Evolutionary conservation across 2,113 vertebrate genomes (phyloP).

Genomic region (Brachypteracias leptosomus): DNA sequence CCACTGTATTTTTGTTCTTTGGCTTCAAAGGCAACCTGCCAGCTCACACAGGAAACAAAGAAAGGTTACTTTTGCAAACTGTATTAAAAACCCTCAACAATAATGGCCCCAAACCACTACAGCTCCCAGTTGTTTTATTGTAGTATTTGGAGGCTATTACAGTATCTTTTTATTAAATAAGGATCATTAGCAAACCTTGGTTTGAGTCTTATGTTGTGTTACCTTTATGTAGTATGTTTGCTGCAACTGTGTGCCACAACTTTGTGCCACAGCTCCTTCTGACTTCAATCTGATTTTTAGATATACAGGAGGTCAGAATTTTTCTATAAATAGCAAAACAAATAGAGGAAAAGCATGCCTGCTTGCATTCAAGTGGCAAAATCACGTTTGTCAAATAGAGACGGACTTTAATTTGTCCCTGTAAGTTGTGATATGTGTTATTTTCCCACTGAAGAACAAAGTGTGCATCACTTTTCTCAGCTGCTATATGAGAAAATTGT

Average conservation of each 20-base stretch:
- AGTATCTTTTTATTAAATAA: neutral
- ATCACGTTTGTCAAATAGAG: slow-evolving; percentile 4
- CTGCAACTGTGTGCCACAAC: neutral
- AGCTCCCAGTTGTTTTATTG: neutral
- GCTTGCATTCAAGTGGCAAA: slow-evolving; percentile 2
- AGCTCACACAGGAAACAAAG: slow-evolving; percentile 2
- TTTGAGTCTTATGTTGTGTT: neutral
- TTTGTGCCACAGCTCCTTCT: neutral
- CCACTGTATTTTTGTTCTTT: neutral
- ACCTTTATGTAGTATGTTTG: neutral
- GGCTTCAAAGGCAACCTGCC: neutral
- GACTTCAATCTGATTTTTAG: neutral
- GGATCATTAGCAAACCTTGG: neutral
- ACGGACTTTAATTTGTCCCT: slow-evolving; percentile 6
- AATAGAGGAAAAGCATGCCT: neutral
- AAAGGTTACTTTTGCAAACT: neutral
- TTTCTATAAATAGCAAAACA: neutral
- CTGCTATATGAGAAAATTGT: neutral
- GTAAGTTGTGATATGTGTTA: neutral
- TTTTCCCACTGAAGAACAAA: neutral
- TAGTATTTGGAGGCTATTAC: neutral
- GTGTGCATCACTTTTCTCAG: neutral
- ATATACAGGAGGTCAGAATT: neutral
- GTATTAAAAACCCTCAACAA: slow-evolving; percentile 10
- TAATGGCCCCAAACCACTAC: neutral